phyloP scores from a whole-genome alignment of 1,140 invertebrate species.

The Dendrolimus kikuchii region DNA sequence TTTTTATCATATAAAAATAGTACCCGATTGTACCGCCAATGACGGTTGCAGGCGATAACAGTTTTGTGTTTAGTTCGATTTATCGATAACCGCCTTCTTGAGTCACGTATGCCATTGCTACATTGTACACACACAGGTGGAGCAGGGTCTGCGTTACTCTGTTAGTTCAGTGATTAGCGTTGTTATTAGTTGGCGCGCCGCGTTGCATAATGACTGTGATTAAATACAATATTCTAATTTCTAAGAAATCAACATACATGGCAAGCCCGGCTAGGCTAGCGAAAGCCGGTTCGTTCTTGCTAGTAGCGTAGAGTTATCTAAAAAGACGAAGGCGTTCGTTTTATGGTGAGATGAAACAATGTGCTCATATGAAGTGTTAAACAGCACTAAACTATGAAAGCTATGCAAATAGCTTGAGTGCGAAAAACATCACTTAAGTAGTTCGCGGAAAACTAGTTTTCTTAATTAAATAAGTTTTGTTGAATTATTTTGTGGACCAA shows the following conservation, averaged over 20 bases:
- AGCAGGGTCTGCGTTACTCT: conserved; percentile 4
- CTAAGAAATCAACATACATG: conserved; percentile 9
- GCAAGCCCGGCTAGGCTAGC: conserved; percentile 2
- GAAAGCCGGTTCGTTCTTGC: conserved; percentile 3
- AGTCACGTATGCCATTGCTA: conserved; percentile 62
- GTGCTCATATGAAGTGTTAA: conserved; percentile 18
- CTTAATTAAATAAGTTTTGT: background rate
- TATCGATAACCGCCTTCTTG: conserved; percentile 49
- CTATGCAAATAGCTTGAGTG: conserved; percentile 2
- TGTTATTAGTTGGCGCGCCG: conserved; percentile 12
- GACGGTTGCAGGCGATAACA: conserved; percentile 53
- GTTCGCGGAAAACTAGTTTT: background rate
- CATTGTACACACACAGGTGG: conserved; percentile 13
- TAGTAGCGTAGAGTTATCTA: conserved; percentile 15
- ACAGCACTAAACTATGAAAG: conserved; percentile 25
- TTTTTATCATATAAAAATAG: conserved; percentile 44
- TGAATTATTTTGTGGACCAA: background rate
- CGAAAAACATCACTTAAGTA: background rate
- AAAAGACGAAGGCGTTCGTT: conserved; percentile 16
- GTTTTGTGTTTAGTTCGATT: conserved; percentile 46
- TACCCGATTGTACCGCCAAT: conserved; percentile 35
- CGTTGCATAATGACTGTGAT: conserved; percentile 11
- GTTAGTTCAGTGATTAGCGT: conserved; percentile 8
- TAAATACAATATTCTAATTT: conserved; percentile 14
- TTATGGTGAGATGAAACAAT: conserved; percentile 23